These are phyloP conservation scores for Cordilura impudica DNA, from an alignment of 2,888 invertebrate genomes.

Conservation along the genomic window DNA sequence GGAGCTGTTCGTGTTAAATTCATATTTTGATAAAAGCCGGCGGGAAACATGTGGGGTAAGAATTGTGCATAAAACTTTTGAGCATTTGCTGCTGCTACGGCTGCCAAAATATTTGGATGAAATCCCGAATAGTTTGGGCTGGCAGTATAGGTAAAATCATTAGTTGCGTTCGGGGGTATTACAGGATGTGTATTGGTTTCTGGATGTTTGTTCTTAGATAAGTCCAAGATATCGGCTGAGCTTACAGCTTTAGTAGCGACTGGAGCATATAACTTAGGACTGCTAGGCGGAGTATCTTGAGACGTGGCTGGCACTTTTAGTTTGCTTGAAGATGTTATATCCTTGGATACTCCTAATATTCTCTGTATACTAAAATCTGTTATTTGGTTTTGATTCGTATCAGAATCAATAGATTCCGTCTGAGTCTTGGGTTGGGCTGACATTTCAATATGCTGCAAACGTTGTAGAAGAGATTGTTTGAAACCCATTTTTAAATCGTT, in stretches of 20 bases:
- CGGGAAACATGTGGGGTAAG: slow-evolving; percentile 73
- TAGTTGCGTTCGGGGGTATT: neutral
- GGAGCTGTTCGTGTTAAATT: slow-evolving; percentile 60
- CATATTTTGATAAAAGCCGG: slow-evolving; percentile 64
- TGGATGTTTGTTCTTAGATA: slow-evolving; percentile 69
- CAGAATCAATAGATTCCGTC: slow-evolving; percentile 19
- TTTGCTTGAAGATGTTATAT: neutral
- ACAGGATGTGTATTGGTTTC: slow-evolving; percentile 44
- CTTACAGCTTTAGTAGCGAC: slow-evolving; percentile 32
- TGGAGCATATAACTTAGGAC: slow-evolving; percentile 49
- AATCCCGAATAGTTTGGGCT: slow-evolving; percentile 41
- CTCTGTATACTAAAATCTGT: slow-evolving; percentile 77
- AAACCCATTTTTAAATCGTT: slow-evolving; percentile 75
- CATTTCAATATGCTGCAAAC: slow-evolving; percentile 71
- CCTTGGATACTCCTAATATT: slow-evolving; percentile 65
- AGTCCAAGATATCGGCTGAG: slow-evolving; percentile 66
- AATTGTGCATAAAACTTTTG: slow-evolving; percentile 75
- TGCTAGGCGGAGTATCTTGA: slow-evolving; percentile 49
- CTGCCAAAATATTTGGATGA: slow-evolving; percentile 71
- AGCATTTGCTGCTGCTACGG: slow-evolving; percentile 70
- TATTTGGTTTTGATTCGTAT: slow-evolving; percentile 63
- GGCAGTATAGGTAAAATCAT: slow-evolving; percentile 27
- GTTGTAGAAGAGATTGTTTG: slow-evolving; percentile 75
- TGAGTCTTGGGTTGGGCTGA: slow-evolving; percentile 54
- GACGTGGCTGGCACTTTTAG: neutral